Evolutionary conservation across 2,113 vertebrate genomes (phyloP).

Genomic region (Marcusenius ussheri): DNA sequence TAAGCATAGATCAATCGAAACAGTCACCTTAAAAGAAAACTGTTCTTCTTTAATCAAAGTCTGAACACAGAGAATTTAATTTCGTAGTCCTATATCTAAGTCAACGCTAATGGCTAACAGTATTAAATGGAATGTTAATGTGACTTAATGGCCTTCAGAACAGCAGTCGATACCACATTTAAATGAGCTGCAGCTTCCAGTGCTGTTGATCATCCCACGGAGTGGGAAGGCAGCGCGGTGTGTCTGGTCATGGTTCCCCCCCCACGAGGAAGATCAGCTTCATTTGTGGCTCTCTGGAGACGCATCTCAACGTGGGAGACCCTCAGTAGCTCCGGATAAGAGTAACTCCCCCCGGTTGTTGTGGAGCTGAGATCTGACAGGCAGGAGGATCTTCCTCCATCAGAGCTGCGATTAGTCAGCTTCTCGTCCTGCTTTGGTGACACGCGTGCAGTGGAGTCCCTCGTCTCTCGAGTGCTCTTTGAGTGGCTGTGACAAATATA

Average conservation of each 20-base stretch:
- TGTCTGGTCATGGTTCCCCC: conserved; percentile 13
- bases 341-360: neutral
- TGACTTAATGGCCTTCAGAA: conserved; percentile 66
- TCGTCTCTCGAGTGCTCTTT: neutral
- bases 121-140: conserved; percentile 60
- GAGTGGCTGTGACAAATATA: neutral
- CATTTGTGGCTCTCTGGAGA: neutral
- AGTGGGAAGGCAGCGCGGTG: conserved; percentile 50
- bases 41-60: neutral
- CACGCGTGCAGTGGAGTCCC: neutral
- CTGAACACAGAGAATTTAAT: neutral
- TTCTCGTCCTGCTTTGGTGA: neutral
- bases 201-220: conserved; percentile 47
- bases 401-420: neutral
- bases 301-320: neutral
- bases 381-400: neutral
- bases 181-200: conserved; percentile 47
- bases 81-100: conserved; percentile 33
- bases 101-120: conserved; percentile 38
- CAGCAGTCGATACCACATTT: conserved; percentile 63
- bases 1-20: conserved; percentile 56
- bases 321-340: neutral
- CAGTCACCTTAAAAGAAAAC: conserved; percentile 16
- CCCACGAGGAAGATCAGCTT: neutral
- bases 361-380: conserved; percentile 29